A percentile compares a stretch with the other conserved stretches of the same genome.
Conservation (phyloP, 2,888 invertebrate species). For the Thysanoteuthis rhombus region DNA sequence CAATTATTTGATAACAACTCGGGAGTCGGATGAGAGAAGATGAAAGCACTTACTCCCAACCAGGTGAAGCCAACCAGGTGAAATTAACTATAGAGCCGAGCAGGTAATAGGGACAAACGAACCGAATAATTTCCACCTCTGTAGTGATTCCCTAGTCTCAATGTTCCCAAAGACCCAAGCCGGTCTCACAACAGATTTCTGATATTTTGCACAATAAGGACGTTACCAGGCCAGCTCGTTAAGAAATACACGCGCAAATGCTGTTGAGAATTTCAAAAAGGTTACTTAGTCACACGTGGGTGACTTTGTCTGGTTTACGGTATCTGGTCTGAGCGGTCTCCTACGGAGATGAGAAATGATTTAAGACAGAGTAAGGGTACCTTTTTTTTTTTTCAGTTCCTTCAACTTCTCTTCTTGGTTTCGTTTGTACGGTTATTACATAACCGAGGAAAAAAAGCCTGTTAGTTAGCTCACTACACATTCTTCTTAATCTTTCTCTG, state of each 20-base stretch:
- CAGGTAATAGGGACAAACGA: neutral
- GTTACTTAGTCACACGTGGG: neutral
- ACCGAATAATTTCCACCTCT: neutral
- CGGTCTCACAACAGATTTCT: neutral
- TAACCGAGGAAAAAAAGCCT: too few relatives aligned
- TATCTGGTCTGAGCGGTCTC: neutral
- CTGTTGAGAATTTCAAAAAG: neutral
- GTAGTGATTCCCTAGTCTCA: neutral
- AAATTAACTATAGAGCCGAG: neutral
- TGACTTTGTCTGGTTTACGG: neutral
- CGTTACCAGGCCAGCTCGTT: neutral
- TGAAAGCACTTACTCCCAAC: neutral
- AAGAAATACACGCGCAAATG: neutral
- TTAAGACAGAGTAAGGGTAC: too few relatives aligned
- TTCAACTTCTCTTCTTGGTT: too few relatives aligned
- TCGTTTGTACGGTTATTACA: too few relatives aligned
- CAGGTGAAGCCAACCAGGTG: neutral
- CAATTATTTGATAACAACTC: neutral
- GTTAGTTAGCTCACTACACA: too few relatives aligned
- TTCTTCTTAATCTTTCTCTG: too few relatives aligned
- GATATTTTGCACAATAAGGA: neutral
- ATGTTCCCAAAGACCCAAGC: neutral
- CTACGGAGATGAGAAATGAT: neutral
- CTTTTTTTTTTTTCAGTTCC: too few relatives aligned
- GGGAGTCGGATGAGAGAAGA: neutral